Conservation (phyloP, 2,797 vertebrate genomes). For the Centroberyx gerrardi region DNA sequence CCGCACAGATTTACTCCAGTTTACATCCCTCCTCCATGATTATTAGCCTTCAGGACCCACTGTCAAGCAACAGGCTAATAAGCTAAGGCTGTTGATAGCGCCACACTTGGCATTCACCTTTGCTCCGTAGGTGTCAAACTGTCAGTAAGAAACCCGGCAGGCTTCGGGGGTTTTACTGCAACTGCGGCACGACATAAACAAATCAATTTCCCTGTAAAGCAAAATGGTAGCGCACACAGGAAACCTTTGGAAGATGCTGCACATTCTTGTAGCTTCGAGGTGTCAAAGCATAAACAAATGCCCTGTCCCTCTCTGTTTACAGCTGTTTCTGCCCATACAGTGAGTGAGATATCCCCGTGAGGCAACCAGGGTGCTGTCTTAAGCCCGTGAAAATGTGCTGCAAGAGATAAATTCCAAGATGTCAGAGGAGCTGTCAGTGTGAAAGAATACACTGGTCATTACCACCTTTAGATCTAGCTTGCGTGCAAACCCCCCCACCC, state of each 20-base stretch:
- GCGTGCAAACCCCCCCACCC: constrained; percentile 63
- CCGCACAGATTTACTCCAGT: constrained; percentile 60
- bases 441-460: constrained; percentile 78
- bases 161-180: constrained; percentile 55
- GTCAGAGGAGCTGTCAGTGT: constrained; percentile 83
- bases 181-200: constrained; percentile 54
- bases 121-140: constrained; percentile 73
- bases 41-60: constrained; percentile 58
- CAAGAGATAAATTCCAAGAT: constrained; percentile 82
- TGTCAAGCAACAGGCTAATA: constrained; percentile 77
- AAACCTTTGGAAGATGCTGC: constrained; percentile 31
- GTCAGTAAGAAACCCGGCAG: constrained; percentile 64
- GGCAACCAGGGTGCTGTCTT: constrained; percentile 53
- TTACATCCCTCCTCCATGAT: constrained; percentile 63
- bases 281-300: constrained; percentile 71
- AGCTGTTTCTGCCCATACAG: constrained; percentile 75
- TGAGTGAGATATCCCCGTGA: constrained; percentile 63
- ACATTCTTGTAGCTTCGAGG: constrained; percentile 40
- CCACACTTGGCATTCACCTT: constrained; percentile 72
- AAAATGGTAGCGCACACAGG: constrained; percentile 30
- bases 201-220: constrained; percentile 51
- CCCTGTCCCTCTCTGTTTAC: constrained; percentile 52
- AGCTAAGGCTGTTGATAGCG: constrained; percentile 75
- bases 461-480: constrained; percentile 75
- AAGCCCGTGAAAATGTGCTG: constrained; percentile 76